These are phyloP conservation scores for Sapayoa aenigma DNA, from an alignment of 2,113 vertebrate species.

Conservation along the genomic window DNA sequence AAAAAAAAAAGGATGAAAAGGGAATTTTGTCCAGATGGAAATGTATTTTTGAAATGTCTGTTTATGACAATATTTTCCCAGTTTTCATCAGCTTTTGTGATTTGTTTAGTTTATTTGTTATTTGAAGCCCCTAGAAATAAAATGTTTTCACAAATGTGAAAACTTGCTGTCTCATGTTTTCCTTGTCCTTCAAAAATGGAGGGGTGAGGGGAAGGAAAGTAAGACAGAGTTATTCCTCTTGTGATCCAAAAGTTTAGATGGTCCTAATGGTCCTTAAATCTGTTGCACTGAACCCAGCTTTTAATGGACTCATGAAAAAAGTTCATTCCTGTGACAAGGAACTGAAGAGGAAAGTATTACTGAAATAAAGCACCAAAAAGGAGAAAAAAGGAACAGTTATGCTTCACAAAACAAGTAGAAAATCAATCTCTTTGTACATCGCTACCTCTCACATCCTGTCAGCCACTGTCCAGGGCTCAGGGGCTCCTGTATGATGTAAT, in stretches of 20 bases:
- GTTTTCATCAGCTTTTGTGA: background rate
- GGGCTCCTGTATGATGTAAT: rapidly evolving
- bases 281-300: background rate
- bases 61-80: slow-evolving; percentile 20
- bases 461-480: rapidly evolving
- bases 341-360: background rate
- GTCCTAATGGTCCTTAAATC: background rate
- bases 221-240: background rate
- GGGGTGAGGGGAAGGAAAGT: rapidly evolving
- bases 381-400: background rate
- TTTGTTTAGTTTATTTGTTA: slow-evolving; percentile 10
- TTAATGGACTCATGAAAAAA: background rate
- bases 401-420: background rate
- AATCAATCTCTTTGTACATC: background rate
- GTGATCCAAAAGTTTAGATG: background rate
- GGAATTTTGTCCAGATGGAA: slow-evolving; percentile 19
- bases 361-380: background rate
- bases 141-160: background rate
- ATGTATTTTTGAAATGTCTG: background rate
- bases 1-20: background rate
- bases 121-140: slow-evolving; percentile 23
- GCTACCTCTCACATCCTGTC: background rate
- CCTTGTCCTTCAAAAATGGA: background rate
- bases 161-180: background rate
- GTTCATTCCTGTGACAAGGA: background rate